Evolutionary conservation across 1,140 invertebrate genomes (phyloP).

Genomic region (Sipha flava): DNA sequence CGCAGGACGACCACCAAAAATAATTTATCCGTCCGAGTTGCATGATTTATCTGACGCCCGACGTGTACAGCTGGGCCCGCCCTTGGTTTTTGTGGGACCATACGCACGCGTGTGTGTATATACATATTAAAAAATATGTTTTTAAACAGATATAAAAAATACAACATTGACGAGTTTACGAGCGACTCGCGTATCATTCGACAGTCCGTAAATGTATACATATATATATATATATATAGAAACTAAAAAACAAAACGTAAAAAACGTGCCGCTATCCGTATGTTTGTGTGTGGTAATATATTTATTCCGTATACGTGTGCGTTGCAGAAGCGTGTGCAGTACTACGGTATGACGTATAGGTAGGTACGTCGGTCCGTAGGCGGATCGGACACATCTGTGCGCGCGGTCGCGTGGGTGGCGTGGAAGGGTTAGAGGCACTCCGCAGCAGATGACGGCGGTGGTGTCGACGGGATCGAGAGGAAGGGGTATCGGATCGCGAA

Average conservation of each 20-base stretch:
- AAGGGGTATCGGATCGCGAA: too few relatives aligned
- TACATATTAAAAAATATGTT: neutral
- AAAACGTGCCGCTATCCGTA: too few relatives aligned
- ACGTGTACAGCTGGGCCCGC: neutral
- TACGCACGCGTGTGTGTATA: neutral
- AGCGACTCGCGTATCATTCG: neutral
- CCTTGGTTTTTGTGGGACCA: constrained; percentile 5
- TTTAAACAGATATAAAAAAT: constrained; percentile 18
- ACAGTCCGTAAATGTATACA: neutral
- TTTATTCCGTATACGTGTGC: too few relatives aligned
- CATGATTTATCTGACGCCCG: constrained; percentile 29
- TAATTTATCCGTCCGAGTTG: constrained; percentile 25
- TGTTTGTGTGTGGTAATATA: too few relatives aligned
- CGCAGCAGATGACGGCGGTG: too few relatives aligned
- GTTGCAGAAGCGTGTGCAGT: too few relatives aligned
- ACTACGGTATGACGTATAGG: too few relatives aligned
- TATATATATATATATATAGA: neutral
- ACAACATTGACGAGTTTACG: constrained; percentile 15
- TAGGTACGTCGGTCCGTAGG: too few relatives aligned
- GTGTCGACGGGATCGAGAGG: too few relatives aligned
- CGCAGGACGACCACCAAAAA: constrained; percentile 16
- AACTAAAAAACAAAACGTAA: neutral
- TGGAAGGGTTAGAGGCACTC: too few relatives aligned
- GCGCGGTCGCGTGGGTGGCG: too few relatives aligned
- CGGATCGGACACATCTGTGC: too few relatives aligned